Percentiles rank a stretch among this genome's conserved stretches.
Conservation (phyloP, 2,797 vertebrate genomes). For the Phataginus tricuspis region DNA sequence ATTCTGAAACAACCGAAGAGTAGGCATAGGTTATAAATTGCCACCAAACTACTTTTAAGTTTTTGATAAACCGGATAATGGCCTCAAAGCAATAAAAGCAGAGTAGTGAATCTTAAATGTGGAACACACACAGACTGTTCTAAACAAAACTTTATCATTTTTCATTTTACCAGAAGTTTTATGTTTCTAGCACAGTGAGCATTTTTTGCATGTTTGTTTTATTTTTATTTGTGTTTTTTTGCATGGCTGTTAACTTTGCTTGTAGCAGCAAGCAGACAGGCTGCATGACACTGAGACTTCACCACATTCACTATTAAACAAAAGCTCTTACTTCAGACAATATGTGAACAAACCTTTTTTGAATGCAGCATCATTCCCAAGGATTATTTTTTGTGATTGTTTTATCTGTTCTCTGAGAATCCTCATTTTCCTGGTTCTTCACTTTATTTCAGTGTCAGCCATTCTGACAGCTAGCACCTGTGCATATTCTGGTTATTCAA, state of each 20-base stretch:
- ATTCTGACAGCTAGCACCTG: background rate
- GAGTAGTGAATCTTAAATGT: background rate
- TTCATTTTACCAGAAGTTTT: background rate
- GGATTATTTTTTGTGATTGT: conserved; percentile 47
- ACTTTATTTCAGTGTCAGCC: background rate
- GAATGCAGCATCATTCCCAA: background rate
- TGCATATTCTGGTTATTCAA: background rate
- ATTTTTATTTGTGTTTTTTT: background rate
- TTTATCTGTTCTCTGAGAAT: conserved; percentile 25
- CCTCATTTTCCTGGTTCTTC: background rate
- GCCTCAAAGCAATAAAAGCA: background rate
- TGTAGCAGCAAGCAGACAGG: background rate
- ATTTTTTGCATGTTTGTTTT: background rate
- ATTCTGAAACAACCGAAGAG: background rate
- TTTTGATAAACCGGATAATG: background rate
- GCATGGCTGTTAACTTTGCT: background rate
- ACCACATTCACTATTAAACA: background rate
- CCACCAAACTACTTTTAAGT: background rate
- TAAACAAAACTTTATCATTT: background rate
- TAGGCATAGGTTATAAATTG: background rate
- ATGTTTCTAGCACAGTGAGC: background rate
- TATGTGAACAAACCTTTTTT: background rate
- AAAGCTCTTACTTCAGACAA: conserved; percentile 44
- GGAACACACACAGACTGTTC: background rate
- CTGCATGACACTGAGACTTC: background rate